Evolutionary conservation across 2,113 vertebrate species (phyloP).

Genomic region (Phylloscopus trochiloides): DNA sequence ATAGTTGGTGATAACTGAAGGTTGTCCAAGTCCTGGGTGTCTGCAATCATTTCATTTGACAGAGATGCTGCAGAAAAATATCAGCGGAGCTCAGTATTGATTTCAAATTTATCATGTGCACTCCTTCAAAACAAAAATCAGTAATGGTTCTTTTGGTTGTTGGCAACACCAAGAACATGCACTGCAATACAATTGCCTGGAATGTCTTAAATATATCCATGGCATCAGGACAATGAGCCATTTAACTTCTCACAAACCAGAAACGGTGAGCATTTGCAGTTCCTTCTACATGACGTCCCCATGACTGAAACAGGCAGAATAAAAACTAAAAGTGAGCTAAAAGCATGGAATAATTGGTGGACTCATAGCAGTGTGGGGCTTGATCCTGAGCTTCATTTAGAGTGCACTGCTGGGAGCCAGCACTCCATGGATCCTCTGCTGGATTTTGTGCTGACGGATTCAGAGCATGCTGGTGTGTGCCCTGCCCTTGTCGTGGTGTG

Average conservation of each 20-base stretch:
- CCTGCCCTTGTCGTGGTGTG: neutral
- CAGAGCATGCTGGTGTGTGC: rapidly evolving
- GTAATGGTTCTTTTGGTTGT: neutral
- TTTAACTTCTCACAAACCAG: neutral
- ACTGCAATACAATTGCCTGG: neutral
- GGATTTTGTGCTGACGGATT: neutral
- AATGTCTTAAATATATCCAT: neutral
- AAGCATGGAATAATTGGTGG: neutral
- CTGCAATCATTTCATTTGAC: neutral
- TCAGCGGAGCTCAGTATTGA: neutral
- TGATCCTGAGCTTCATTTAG: neutral
- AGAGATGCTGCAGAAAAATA: neutral
- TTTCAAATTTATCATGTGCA: neutral
- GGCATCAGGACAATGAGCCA: rapidly evolving
- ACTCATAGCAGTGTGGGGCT: rapidly evolving
- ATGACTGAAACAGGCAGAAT: neutral
- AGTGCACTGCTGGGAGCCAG: neutral
- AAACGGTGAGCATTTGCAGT: neutral
- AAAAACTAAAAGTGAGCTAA: neutral
- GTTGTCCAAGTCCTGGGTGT: neutral
- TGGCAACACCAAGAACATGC: neutral
- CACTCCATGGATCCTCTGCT: neutral
- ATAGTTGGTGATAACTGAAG: neutral
- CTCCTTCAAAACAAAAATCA: neutral
- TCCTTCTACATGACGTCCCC: neutral